A percentile compares a stretch with the other conserved stretches of the same genome.
These are phyloP conservation scores for Aphelinus certus DNA, from an alignment of 1,140 invertebrate genomes.

Conservation along the genomic window DNA sequence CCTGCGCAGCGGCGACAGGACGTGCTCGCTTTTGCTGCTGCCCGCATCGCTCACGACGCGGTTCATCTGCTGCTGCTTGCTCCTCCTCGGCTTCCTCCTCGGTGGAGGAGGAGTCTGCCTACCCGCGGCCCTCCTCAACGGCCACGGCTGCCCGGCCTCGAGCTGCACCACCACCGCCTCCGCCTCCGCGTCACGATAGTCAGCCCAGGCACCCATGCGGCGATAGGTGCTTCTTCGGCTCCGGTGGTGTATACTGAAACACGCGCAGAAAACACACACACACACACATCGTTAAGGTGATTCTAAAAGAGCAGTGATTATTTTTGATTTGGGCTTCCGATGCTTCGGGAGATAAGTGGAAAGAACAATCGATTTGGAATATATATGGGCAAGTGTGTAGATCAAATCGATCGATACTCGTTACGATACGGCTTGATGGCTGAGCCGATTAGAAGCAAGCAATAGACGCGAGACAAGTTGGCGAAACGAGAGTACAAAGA, in stretches of 20 bases:
- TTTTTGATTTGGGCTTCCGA: no score
- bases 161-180: slow-evolving; percentile 52
- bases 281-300: no score
- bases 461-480: no score
- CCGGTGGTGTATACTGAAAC: slow-evolving; percentile 52
- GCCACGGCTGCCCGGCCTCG: slow-evolving; percentile 47
- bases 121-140: slow-evolving; percentile 44
- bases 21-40: slow-evolving; percentile 37
- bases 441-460: no score
- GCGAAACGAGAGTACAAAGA: no score
- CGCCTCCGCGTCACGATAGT: slow-evolving; percentile 53
- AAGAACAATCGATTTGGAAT: no score
- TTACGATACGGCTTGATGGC: no score
- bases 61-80: not conserved
- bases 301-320: no score
- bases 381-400: no score
- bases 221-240: slow-evolving; percentile 57
- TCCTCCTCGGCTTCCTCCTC: not conserved
- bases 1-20: slow-evolving; percentile 54
- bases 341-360: no score
- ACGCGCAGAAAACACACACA: no score
- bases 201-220: slow-evolving; percentile 66
- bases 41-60: slow-evolving; percentile 43
- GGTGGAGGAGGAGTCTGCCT: slow-evolving; percentile 28
- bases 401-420: no score